These are phyloP conservation scores for Metellina segmentata DNA, from an alignment of 2,888 invertebrate genomes.

Conservation along the genomic window DNA sequence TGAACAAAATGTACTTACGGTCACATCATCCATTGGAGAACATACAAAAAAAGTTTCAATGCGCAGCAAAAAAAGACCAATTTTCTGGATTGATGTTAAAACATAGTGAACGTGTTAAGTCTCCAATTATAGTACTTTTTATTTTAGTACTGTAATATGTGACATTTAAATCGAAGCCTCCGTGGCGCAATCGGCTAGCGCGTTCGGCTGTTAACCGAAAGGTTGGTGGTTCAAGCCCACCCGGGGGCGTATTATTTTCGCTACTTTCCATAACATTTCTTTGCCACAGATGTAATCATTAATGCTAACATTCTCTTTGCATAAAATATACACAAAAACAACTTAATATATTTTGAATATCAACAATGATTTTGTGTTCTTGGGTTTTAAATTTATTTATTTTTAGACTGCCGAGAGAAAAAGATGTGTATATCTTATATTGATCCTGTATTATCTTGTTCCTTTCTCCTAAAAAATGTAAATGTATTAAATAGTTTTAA, in stretches of 20 bases:
- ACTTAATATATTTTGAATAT: no score
- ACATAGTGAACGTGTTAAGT: neutral
- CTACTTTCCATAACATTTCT: no score
- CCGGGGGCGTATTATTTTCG: slow-evolving; percentile 76
- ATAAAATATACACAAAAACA: no score
- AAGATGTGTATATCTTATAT: no score
- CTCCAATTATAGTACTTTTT: neutral
- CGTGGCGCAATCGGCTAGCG: slow-evolving; percentile 78
- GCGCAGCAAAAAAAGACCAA: neutral
- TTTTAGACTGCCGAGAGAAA: no score
- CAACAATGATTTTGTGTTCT: no score
- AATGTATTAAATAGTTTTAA: no score
- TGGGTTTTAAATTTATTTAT: no score
- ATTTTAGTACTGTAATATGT: neutral
- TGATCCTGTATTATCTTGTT: no score
- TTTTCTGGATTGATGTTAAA: neutral
- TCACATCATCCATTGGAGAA: neutral
- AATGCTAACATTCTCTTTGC: no score
- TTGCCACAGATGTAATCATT: no score
- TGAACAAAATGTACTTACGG: neutral
- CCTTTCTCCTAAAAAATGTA: no score
- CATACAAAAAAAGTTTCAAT: neutral
- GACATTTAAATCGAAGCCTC: slow-evolving; percentile 43
- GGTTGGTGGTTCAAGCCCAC: slow-evolving; percentile 78
- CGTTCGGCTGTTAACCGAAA: slow-evolving; percentile 78